phyloP scores from a whole-genome alignment of 2,797 vertebrate species.

The Catostomus latipinnis region DNA sequence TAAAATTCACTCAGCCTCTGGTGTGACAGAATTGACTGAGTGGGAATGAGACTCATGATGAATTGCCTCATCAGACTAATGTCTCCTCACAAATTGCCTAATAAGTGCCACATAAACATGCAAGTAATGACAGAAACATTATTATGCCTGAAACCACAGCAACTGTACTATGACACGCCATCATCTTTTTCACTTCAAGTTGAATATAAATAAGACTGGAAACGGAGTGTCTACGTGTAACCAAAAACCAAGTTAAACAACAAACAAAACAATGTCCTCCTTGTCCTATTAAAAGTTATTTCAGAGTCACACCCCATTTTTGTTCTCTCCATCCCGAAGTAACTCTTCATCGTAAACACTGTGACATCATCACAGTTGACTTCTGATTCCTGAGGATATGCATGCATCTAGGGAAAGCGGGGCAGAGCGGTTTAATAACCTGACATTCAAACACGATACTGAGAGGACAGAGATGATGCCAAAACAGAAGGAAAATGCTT shows the following conservation, averaged over 20 bases:
- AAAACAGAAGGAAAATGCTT: constrained; percentile 36
- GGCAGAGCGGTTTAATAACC: constrained; percentile 40
- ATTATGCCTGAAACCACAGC: constrained; percentile 10
- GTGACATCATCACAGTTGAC: constrained; percentile 71
- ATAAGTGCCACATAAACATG: constrained; percentile 34
- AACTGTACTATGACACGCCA: background rate
- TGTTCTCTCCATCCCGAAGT: constrained; percentile 59
- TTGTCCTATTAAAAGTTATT: constrained; percentile 68
- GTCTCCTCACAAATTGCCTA: constrained; percentile 35
- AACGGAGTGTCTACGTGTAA: background rate
- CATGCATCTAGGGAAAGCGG: constrained; percentile 48
- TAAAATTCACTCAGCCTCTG: constrained; percentile 66
- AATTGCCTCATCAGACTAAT: constrained; percentile 36
- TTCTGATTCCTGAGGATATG: constrained; percentile 77
- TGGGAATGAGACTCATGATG: constrained; percentile 16
- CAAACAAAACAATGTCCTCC: constrained; percentile 55
- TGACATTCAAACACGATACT: constrained; percentile 17
- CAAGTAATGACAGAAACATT: constrained; percentile 6
- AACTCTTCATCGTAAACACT: constrained; percentile 67
- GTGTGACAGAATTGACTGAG: constrained; percentile 64
- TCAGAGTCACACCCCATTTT: constrained; percentile 69
- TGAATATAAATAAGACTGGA: background rate
- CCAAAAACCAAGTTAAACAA: constrained; percentile 32
- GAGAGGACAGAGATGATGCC: constrained; percentile 10
- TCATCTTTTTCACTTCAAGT: constrained; percentile 6